Conservation (phyloP, 2,113 vertebrate genomes). For the Paramisgurnus dabryanus region DNA sequence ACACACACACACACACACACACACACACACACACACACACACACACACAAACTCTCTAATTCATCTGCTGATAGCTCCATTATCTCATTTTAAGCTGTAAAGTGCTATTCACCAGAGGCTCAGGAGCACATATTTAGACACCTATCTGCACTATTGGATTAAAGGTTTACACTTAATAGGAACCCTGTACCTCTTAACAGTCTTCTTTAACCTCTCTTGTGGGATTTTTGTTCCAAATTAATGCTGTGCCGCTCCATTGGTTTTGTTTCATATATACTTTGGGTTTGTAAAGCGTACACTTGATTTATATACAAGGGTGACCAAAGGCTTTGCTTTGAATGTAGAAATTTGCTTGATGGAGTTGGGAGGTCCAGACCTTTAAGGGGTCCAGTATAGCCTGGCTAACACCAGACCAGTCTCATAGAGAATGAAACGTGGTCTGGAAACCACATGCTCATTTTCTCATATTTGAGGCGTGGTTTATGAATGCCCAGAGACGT, state of each 20-base stretch:
- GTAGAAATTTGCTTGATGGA: no score
- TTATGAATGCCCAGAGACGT: no score
- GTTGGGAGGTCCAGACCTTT: no score
- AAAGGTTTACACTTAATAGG: conserved; percentile 11
- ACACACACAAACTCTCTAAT: neutral
- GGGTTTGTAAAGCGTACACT: neutral
- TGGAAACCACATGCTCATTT: no score
- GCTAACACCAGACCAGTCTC: no score
- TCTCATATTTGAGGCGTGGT: no score
- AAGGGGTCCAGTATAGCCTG: no score
- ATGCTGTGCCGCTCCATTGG: neutral
- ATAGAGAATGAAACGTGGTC: no score
- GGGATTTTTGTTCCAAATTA: conserved; percentile 1
- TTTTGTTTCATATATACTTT: neutral
- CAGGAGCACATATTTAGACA: conserved; percentile 17
- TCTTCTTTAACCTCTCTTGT: conserved; percentile 4
- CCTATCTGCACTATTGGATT: conserved; percentile 21
- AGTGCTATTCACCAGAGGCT: conserved; percentile 8
- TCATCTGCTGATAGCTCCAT: conserved; percentile 38
- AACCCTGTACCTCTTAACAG: neutral
- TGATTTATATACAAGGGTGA: neutral
- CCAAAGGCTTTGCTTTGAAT: no score
- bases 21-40: neutral
- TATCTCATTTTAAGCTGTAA: conserved; percentile 27
- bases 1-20: neutral